Evolutionary conservation across 92 coral and sea anemone genomes (phyloP).

Genomic region (Epizoanthus scotinus): DNA sequence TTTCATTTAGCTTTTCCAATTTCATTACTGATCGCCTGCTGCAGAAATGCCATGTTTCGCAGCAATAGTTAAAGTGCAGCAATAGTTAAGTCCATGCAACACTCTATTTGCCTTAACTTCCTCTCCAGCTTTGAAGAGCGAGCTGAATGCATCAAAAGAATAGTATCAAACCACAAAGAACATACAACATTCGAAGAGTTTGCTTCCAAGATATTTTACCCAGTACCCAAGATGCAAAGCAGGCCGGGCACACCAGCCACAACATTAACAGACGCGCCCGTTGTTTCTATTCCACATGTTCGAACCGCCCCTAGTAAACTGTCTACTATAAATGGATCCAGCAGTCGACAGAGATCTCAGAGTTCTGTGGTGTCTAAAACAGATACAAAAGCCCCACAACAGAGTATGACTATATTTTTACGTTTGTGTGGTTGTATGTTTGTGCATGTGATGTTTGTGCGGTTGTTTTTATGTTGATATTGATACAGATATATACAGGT

Average conservation of each 20-base stretch:
- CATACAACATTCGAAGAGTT: constrained; percentile 87
- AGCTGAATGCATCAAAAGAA: constrained; percentile 74
- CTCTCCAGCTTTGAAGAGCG: constrained; percentile 87
- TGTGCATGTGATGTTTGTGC: neutral
- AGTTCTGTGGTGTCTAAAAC: constrained; percentile 71
- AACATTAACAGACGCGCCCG: constrained; percentile 43
- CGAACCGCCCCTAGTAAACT: constrained; percentile 60
- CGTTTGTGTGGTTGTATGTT: neutral
- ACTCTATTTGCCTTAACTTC: constrained; percentile 40
- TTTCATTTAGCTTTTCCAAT: too few species aligned
- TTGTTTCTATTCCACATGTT: constrained; percentile 45
- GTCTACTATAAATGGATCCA: constrained; percentile 41
- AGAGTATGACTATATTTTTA: constrained; percentile 44
- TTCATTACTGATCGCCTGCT: too few species aligned
- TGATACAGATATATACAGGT: too few species aligned
- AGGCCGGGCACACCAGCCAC: constrained; percentile 77
- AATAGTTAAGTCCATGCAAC: too few species aligned
- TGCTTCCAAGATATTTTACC: constrained; percentile 86
- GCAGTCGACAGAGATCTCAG: constrained; percentile 75
- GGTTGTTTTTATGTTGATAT: constrained; percentile 3
- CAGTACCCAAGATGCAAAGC: constrained; percentile 74
- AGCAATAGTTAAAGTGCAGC: too few species aligned
- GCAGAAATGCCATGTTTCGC: too few species aligned
- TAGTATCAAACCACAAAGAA: constrained; percentile 87
- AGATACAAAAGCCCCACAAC: constrained; percentile 33